Conservation (phyloP, 2,113 vertebrate genomes). For the Syngnathus scovelli region DNA sequence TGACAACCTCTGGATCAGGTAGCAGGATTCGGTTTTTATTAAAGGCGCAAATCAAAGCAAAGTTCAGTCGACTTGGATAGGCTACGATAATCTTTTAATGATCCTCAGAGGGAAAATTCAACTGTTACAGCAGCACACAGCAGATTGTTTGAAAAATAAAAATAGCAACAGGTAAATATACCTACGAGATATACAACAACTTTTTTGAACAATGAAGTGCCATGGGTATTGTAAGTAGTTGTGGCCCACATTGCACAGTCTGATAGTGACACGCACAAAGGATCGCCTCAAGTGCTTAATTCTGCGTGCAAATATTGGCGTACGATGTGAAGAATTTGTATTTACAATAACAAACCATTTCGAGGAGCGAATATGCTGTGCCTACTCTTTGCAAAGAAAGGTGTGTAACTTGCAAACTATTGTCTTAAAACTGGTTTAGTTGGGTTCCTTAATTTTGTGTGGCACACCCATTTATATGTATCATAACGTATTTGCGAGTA, state of each 20-base stretch:
- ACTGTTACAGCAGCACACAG: no score
- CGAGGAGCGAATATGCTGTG: not conserved
- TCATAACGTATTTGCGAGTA: constrained; percentile 9
- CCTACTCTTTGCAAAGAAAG: not conserved
- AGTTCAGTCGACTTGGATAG: not conserved
- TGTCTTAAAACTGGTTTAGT: constrained; percentile 20
- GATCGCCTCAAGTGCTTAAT: no score
- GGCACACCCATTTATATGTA: constrained; percentile 10
- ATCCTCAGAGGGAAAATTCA: not conserved
- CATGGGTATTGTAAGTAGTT: not conserved
- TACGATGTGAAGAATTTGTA: not conserved
- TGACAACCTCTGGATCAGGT: constrained; percentile 39
- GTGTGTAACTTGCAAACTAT: constrained; percentile 17
- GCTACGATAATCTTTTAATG: not conserved
- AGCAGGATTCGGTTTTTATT: constrained; percentile 1
- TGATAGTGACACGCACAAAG: not conserved
- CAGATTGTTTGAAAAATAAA: no score
- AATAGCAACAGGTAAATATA: no score
- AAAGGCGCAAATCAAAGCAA: not conserved
- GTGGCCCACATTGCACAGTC: not conserved
- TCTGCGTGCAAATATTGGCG: not conserved
- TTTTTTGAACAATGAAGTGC: no score
- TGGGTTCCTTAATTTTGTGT: constrained; percentile 2
- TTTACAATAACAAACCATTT: not conserved
- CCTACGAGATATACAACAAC: no score